Conservation (phyloP, 64 coral and sea anemone genomes). For the Stichodactyla mertensii region DNA sequence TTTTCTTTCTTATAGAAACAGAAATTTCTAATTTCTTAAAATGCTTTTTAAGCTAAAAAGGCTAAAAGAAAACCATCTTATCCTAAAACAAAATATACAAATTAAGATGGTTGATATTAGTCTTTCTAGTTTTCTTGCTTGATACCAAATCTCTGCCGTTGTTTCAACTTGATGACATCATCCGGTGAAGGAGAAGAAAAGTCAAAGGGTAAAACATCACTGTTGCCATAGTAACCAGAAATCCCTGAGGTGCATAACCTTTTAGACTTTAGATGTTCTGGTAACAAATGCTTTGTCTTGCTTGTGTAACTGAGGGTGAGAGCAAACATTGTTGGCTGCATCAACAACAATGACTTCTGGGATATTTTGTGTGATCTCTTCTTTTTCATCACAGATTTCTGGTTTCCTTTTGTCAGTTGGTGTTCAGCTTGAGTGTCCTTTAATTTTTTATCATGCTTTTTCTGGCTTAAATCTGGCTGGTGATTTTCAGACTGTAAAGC, state of each 20-base stretch:
- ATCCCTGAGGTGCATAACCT: conserved; percentile 7
- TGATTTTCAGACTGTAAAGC: neutral
- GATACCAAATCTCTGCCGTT: conserved; percentile 39
- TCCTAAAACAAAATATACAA: neutral
- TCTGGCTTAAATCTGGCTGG: neutral
- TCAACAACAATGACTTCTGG: conserved; percentile 6
- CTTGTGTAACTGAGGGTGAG: conserved; percentile 40
- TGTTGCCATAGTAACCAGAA: neutral
- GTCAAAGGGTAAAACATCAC: conserved; percentile 44
- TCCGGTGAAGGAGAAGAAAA: conserved; percentile 79
- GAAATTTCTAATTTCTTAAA: neutral
- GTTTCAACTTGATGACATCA: conserved; percentile 71
- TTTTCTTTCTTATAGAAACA: no score
- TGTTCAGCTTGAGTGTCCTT: neutral
- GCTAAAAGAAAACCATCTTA: neutral
- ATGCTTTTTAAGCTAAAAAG: no score
- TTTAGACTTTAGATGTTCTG: conserved; percentile 4
- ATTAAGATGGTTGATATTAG: neutral
- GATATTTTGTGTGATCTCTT: neutral
- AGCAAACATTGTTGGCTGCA: conserved; percentile 74
- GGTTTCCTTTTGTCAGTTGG: neutral
- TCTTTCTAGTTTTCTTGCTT: neutral
- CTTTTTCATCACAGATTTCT: conserved; percentile 1
- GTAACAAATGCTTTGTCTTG: neutral
- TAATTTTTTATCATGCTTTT: neutral